Evolutionary conservation across 30 jellyfish, hydroid and myxozoan species (phyloP).

Genomic region (Hydractinia symbiolongicarpus): DNA sequence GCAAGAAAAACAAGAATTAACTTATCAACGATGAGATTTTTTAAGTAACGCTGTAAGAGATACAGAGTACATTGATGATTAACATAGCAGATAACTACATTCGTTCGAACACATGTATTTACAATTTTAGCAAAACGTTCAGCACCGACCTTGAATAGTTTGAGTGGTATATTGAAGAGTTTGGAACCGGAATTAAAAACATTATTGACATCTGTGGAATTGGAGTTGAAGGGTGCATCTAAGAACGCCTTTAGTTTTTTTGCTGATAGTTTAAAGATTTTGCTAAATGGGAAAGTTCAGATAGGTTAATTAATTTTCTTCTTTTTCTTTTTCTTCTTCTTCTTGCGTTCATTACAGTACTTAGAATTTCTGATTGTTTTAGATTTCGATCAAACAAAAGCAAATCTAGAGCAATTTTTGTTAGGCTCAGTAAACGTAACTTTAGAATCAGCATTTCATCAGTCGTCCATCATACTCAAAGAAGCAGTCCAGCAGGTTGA

Average conservation of each 20-base stretch:
- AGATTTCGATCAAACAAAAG: slow-evolving; percentile 25
- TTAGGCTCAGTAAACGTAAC: not conserved
- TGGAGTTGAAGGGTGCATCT: slow-evolving; percentile 1
- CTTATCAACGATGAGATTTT: too few species aligned
- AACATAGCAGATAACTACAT: too few species aligned
- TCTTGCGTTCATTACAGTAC: too few species aligned
- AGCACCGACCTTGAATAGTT: not conserved
- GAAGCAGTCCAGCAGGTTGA: slow-evolving; percentile 23
- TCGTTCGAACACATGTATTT: too few species aligned
- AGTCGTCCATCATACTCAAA: slow-evolving; percentile 4
- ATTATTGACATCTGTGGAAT: not conserved
- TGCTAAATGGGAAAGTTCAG: slow-evolving; percentile 14
- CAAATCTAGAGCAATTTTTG: not conserved
- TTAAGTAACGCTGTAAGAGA: too few species aligned
- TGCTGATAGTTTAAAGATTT: slow-evolving; percentile 11
- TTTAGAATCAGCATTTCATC: slow-evolving; percentile 6
- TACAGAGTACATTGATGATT: too few species aligned
- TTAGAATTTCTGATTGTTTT: not conserved
- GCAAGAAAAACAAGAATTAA: too few species aligned
- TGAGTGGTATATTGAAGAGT: not conserved
- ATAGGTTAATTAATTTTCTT: not conserved
- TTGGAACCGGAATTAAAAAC: not conserved
- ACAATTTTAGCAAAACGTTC: not conserved
- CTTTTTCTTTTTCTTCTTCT: too few species aligned
- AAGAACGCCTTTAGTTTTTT: not conserved